A percentile compares a stretch with the other conserved stretches of the same genome.
phyloP scores from a whole-genome alignment of 53 echinoderm and acorn worm genomes.

The Patiria pectinifera region DNA sequence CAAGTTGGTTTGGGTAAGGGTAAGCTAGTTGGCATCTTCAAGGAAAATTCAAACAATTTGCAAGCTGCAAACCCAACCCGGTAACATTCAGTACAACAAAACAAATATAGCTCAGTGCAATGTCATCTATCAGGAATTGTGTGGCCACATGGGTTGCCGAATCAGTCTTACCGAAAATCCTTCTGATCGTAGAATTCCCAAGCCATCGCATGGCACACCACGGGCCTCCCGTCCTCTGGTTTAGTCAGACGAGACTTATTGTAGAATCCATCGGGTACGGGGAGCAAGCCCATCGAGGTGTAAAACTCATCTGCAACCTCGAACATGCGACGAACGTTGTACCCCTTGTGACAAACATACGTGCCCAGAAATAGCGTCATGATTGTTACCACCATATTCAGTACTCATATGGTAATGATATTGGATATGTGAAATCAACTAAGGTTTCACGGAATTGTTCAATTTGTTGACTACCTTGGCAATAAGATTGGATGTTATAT shows the following conservation, averaged over 20 bases:
- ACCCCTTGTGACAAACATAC: constrained; percentile 31
- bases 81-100: too few relatives aligned
- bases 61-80: too few relatives aligned
- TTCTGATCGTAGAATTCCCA: constrained; percentile 71
- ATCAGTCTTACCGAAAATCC: constrained; percentile 65
- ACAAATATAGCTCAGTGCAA: too few relatives aligned
- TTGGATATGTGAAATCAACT: too few relatives aligned
- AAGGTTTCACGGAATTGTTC: neutral
- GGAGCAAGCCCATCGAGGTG: constrained; percentile 71
- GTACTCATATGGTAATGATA: too few relatives aligned
- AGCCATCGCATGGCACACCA: constrained; percentile 77
- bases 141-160: neutral
- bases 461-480: constrained; percentile 57
- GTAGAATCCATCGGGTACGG: constrained; percentile 71
- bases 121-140: neutral
- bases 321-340: constrained; percentile 64
- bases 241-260: constrained; percentile 70
- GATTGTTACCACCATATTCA: too few relatives aligned
- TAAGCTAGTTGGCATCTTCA: too few relatives aligned
- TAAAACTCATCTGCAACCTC: constrained; percentile 78
- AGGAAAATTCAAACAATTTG: too few relatives aligned
- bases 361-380: too few relatives aligned
- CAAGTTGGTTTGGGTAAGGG: too few relatives aligned
- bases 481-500: constrained; percentile 61
- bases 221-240: constrained; percentile 68